Evolutionary conservation across 2,113 vertebrate genomes (phyloP).

Genomic region (Stegastes partitus): DNA sequence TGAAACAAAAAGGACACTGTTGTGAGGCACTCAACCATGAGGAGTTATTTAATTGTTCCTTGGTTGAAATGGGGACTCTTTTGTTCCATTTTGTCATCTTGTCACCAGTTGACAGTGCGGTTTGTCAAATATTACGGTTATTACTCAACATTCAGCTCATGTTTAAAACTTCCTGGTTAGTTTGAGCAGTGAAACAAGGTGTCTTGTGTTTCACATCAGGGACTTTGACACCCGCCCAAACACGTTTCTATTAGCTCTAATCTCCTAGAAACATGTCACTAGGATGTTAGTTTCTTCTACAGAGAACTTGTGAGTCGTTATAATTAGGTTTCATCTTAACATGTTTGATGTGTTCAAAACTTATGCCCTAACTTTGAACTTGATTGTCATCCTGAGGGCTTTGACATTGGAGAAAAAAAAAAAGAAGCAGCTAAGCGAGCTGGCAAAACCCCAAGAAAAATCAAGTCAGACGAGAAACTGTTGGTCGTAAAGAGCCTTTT

Average conservation of each 20-base stretch:
- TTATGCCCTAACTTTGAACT: background rate
- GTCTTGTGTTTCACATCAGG: constrained; percentile 6
- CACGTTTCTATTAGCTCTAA: background rate
- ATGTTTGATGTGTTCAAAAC: background rate
- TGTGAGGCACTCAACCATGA: background rate
- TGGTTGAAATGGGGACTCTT: background rate
- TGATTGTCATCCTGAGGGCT: background rate
- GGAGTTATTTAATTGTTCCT: constrained; percentile 5
- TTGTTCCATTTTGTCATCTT: constrained; percentile 8
- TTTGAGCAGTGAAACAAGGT: background rate
- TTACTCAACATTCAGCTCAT: constrained; percentile 14
- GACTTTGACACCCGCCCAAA: constrained; percentile 10
- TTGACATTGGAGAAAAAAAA: background rate
- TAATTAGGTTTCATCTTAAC: background rate
- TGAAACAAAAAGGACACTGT: background rate
- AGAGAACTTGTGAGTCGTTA: background rate
- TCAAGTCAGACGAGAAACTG: constrained; percentile 49
- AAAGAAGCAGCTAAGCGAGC: background rate
- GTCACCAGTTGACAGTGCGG: background rate
- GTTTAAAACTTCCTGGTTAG: background rate
- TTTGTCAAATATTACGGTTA: background rate
- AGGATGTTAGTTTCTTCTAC: background rate
- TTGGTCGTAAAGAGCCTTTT: background rate
- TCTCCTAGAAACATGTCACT: background rate
- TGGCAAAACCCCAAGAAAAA: constrained; percentile 31